A percentile compares a stretch with the other conserved stretches of the same genome.
Conservation (phyloP, 2,113 vertebrate species). For the Sigmodon hispidus region DNA sequence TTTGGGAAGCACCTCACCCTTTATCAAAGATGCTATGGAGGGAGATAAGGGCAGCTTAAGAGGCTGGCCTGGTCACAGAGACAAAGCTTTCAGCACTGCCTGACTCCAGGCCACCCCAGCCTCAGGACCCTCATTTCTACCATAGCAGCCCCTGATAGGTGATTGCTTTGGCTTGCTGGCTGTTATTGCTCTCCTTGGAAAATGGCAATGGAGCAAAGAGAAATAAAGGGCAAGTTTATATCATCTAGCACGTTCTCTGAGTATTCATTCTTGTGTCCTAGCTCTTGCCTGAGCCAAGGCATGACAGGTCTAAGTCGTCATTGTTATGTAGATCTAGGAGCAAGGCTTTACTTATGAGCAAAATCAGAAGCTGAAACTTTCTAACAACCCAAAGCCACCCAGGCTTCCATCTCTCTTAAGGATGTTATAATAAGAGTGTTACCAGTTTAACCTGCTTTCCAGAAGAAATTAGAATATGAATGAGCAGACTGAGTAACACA, state of each 20-base stretch:
- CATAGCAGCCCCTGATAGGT: background rate
- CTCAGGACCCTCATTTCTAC: background rate
- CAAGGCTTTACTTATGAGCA: background rate
- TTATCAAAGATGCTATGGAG: background rate
- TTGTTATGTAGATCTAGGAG: background rate
- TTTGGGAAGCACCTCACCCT: background rate
- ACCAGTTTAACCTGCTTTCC: background rate
- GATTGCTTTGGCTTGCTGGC: background rate
- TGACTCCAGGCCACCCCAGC: fast-evolving
- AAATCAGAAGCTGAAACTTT: background rate
- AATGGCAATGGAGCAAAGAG: background rate
- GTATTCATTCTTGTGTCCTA: background rate
- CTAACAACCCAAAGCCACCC: background rate
- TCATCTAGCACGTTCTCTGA: background rate
- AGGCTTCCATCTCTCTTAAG: background rate
- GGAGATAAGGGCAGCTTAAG: background rate
- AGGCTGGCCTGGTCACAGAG: background rate
- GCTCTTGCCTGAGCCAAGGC: background rate
- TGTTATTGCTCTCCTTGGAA: background rate
- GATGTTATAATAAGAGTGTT: background rate
- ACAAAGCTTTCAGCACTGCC: too few species aligned
- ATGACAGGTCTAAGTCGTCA: background rate
- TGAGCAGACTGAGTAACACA: background rate
- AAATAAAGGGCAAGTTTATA: too few species aligned
- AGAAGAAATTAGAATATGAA: slow-evolving; percentile 39